Evolutionary conservation across 2,888 invertebrate species (phyloP).

Genomic region (Drosophila leonis): DNA sequence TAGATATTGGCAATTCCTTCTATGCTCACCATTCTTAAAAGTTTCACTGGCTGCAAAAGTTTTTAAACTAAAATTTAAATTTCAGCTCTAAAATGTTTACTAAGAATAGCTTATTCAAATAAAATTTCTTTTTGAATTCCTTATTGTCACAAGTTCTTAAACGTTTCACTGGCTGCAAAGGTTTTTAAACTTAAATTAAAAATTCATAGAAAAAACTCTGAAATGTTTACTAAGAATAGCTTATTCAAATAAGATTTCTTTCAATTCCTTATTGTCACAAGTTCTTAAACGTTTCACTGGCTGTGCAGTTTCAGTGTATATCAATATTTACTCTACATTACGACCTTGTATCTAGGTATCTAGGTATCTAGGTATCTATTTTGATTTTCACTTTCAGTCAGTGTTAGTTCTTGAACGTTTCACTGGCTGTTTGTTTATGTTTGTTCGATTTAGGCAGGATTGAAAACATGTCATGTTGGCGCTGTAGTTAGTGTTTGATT

Average conservation of each 20-base stretch:
- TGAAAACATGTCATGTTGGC: slow-evolving; percentile 9
- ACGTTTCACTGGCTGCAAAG: no score
- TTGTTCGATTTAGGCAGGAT: not conserved
- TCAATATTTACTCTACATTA: no score
- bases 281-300: not conserved
- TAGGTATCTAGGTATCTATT: no score
- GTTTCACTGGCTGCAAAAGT: not conserved
- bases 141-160: not conserved
- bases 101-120: not conserved
- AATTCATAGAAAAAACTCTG: not conserved
- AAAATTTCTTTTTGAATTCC: not conserved
- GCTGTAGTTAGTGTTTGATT: slow-evolving; percentile 33
- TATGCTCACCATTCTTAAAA: not conserved
- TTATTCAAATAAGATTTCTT: not conserved
- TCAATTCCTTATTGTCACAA: not conserved
- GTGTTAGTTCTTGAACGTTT: not conserved
- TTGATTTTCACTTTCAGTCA: not conserved
- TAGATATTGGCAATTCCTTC: not conserved
- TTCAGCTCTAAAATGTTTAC: not conserved
- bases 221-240: not conserved
- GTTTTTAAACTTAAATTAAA: not conserved
- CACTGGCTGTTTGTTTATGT: not conserved
- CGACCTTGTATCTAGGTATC: no score
- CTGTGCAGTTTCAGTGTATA: no score
- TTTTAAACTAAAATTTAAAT: not conserved